phyloP scores from a whole-genome alignment of 2,888 invertebrate genomes.

The Sarcophaga subvicina region DNA sequence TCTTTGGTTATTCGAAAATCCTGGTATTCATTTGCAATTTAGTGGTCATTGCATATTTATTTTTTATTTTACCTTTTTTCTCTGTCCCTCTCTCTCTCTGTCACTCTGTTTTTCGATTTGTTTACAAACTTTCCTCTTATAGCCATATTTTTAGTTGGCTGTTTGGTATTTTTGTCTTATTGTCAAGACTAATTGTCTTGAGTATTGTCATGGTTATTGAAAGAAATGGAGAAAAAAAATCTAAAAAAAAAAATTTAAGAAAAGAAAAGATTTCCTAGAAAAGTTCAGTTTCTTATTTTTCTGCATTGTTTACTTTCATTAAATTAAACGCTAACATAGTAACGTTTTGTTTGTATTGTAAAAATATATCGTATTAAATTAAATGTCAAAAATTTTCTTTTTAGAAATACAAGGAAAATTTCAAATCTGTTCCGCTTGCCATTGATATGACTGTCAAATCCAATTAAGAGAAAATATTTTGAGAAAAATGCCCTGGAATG shows the following conservation, averaged over 20 bases:
- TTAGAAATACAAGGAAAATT: neutral
- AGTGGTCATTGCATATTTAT: constrained; percentile 49
- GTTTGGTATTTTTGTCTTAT: constrained; percentile 55
- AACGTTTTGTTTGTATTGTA: constrained; percentile 25
- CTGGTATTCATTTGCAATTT: constrained; percentile 58
- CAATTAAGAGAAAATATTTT: constrained; percentile 19
- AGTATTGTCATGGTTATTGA: constrained; percentile 47
- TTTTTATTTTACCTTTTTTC: constrained; percentile 11
- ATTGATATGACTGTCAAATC: constrained; percentile 17
- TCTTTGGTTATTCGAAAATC: constrained; percentile 42
- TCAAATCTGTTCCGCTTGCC: constrained; percentile 3
- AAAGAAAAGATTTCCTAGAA: constrained; percentile 58
- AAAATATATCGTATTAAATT: constrained; percentile 5
- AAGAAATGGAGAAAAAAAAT: neutral
- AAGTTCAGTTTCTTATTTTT: constrained; percentile 14
- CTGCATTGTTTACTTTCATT: constrained; percentile 52
- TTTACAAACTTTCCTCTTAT: constrained; percentile 5
- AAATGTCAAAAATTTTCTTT: constrained; percentile 30
- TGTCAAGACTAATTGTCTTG: constrained; percentile 60
- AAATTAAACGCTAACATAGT: constrained; percentile 32
- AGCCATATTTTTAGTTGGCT: constrained; percentile 37
- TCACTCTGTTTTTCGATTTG: neutral
- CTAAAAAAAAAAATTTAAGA: too few species aligned
- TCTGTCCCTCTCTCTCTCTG: neutral
- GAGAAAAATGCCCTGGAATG: constrained; percentile 10